A percentile compares a stretch with the other conserved stretches of the same genome.
Evolutionary conservation across 2,888 invertebrate species (phyloP).

Genomic region (Netelia virgata): DNA sequence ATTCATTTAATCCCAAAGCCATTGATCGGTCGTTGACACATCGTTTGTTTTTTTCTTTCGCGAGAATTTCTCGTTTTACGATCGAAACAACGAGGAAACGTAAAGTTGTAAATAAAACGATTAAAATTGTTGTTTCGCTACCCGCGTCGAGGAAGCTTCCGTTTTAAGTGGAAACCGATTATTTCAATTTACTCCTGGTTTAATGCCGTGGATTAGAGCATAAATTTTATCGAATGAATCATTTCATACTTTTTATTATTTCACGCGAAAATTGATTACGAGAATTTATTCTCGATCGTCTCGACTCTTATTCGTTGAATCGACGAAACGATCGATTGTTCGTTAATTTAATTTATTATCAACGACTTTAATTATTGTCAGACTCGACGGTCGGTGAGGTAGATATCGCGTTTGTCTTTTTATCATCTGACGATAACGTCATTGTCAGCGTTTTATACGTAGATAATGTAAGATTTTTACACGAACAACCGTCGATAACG

Average conservation of each 20-base stretch:
- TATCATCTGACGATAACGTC: background rate
- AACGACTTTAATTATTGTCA: too few relatives aligned
- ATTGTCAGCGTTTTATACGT: background rate
- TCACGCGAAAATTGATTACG: background rate
- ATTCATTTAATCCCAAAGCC: conserved; percentile 1
- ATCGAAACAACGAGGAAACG: conserved; percentile 3
- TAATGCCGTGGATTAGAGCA: background rate
- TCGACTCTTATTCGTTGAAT: background rate
- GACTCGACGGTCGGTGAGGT: too few relatives aligned
- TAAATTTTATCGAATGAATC: background rate
- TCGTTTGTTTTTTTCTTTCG: background rate
- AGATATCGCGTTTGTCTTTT: too few relatives aligned
- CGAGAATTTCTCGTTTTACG: background rate
- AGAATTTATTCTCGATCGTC: background rate
- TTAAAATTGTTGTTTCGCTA: background rate
- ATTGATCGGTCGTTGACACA: background rate
- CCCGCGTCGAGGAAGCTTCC: too few relatives aligned
- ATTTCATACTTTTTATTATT: background rate
- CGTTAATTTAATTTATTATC: too few relatives aligned
- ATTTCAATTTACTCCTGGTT: too few relatives aligned
- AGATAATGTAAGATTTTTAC: background rate
- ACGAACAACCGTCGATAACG: background rate
- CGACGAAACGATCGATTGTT: background rate
- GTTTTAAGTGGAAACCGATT: too few relatives aligned
- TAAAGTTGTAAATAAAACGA: conserved; percentile 9